Percentiles rank a stretch among this genome's conserved stretches.
These are phyloP conservation scores for Oikopleura vanhoeffeni DNA, from an alignment of 23 tunicate genomes.

Conservation along the genomic window DNA sequence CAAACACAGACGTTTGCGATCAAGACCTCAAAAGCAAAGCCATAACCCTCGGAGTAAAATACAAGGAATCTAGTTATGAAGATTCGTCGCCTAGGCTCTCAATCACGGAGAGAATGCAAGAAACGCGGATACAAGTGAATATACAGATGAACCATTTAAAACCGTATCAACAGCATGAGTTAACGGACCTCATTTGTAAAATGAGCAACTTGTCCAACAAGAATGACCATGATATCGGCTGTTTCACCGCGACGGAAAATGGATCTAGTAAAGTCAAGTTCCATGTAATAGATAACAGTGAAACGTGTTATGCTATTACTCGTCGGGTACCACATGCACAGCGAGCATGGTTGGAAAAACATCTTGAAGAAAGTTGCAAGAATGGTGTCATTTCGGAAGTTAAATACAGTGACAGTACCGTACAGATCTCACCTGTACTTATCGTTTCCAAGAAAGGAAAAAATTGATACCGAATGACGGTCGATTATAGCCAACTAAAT, in stretches of 20 bases:
- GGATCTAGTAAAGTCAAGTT: neutral
- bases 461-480: neutral
- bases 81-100: no score
- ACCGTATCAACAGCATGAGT: no score
- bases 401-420: neutral
- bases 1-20: no score
- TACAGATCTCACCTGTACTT: neutral
- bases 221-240: neutral
- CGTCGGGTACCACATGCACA: neutral
- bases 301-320: neutral
- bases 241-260: neutral
- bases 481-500: neutral
- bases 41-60: no score
- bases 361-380: neutral
- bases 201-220: no score
- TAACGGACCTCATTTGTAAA: no score
- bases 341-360: neutral
- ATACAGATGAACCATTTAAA: no score
- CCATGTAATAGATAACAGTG: neutral
- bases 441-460: neutral
- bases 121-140: no score
- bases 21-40: no score
- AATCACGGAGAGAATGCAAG: no score
- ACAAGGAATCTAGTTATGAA: no score
- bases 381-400: neutral